These are phyloP conservation scores for Phenacoccus solenopsis DNA, from an alignment of 1,140 invertebrate genomes.

Conservation along the genomic window DNA sequence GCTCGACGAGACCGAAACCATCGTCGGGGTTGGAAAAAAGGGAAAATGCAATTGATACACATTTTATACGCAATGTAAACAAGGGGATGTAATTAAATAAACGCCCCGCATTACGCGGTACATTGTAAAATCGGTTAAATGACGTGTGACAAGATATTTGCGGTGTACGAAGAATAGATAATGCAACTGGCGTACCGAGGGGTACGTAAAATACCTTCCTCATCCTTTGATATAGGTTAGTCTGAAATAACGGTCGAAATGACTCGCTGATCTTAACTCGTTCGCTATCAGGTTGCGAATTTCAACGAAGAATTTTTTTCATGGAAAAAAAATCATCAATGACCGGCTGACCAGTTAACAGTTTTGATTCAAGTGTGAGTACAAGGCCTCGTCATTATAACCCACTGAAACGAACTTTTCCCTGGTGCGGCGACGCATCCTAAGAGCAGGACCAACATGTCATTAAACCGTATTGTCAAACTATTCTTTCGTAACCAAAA, in stretches of 20 bases:
- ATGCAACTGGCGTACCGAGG: constrained; percentile 8
- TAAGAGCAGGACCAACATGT: constrained; percentile 1
- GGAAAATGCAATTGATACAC: constrained; percentile 17
- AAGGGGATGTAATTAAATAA: constrained; percentile 17
- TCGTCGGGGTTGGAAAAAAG: background rate
- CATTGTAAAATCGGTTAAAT: constrained; percentile 17
- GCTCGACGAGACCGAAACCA: background rate
- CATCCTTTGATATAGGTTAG: too few relatives aligned
- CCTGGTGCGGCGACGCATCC: background rate
- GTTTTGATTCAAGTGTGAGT: background rate
- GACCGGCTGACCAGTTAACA: background rate
- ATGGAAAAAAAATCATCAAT: background rate
- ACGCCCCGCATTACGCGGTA: constrained; percentile 7
- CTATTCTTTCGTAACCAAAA: constrained; percentile 16
- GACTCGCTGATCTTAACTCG: too few relatives aligned
- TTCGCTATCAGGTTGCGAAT: too few relatives aligned
- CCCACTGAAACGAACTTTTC: background rate
- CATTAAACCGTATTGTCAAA: constrained; percentile 16
- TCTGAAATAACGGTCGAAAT: too few relatives aligned
- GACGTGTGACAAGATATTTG: constrained; percentile 17
- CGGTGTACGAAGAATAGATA: background rate
- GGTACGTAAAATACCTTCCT: constrained; percentile 1
- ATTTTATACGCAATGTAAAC: constrained; percentile 13
- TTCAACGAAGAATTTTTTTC: too few relatives aligned
- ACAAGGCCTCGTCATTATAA: background rate